Conservation (phyloP, 2,888 invertebrate genomes). For the Anthophora plumipes region DNA sequence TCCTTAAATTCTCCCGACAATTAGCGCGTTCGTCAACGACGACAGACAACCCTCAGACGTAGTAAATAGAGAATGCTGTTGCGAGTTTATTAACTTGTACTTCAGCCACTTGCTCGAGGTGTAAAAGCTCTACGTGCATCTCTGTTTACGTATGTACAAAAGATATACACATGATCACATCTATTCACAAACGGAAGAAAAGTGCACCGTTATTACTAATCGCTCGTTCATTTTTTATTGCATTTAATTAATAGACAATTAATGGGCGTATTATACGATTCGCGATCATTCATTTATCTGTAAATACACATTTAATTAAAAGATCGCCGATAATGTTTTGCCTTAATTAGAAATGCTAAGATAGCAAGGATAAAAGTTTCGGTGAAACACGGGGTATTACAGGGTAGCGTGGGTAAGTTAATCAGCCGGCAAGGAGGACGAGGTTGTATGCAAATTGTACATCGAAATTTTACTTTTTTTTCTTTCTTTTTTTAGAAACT, state of each 20-base stretch:
- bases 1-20: conserved; percentile 44
- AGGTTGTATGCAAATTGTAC: background rate
- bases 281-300: background rate
- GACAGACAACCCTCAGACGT: conserved; percentile 39
- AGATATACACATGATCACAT: background rate
- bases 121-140: background rate
- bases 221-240: background rate
- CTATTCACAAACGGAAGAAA: conserved; percentile 13
- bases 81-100: conserved; percentile 32
- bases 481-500: too few relatives aligned
- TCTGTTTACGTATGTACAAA: too few relatives aligned
- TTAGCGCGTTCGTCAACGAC: conserved; percentile 47
- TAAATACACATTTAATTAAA: background rate
- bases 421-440: background rate
- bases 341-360: conserved; percentile 26
- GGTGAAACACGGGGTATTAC: background rate
- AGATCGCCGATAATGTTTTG: background rate
- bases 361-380: conserved; percentile 9
- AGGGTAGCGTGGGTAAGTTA: background rate
- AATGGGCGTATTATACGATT: background rate
- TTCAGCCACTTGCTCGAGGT: conserved; percentile 8
- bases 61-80: conserved; percentile 11
- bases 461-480: background rate
- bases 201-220: conserved; percentile 40
- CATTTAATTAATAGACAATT: conserved; percentile 34